Conservation (phyloP, 2,888 invertebrate species). For the Gymnocheta viridis region DNA sequence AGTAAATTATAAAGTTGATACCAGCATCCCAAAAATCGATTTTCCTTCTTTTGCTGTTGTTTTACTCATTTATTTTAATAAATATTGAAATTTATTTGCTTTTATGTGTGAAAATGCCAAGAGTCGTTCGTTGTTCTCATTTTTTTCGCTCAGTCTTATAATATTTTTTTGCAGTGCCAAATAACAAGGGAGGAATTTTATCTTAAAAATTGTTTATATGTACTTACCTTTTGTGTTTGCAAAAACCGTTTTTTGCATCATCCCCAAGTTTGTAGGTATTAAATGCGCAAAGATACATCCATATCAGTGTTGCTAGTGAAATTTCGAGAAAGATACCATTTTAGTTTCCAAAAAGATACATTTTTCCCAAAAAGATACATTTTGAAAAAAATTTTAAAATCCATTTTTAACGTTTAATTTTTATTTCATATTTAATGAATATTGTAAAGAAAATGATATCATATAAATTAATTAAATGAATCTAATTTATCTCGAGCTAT, state of each 20-base stretch:
- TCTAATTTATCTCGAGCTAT: too few species aligned
- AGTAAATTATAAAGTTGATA: conserved; percentile 64
- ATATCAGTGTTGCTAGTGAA: too few species aligned
- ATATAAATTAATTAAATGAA: too few species aligned
- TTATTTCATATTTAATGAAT: too few species aligned
- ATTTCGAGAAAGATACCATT: too few species aligned
- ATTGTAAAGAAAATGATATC: too few species aligned
- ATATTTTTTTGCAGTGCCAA: conserved; percentile 39
- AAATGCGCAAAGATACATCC: conserved; percentile 11
- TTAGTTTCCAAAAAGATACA: too few species aligned
- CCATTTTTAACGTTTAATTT: too few species aligned
- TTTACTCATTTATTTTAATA: conserved; percentile 51
- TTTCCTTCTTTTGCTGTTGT: conserved; percentile 55
- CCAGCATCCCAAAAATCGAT: conserved; percentile 70
- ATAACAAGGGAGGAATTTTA: conserved; percentile 43
- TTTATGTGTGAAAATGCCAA: conserved; percentile 1
- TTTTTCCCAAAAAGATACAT: too few species aligned
- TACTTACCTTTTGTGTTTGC: conserved; percentile 25
- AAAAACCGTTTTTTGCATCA: conserved; percentile 26
- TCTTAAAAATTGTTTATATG: conserved; percentile 10
- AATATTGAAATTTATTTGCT: conserved; percentile 13
- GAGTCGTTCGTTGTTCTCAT: conserved; percentile 34
- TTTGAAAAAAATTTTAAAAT: too few species aligned
- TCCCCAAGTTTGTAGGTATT: conserved; percentile 28
- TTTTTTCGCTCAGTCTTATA: conserved; percentile 27